phyloP scores from a whole-genome alignment of 2,888 invertebrate species.

The Pyrocoelia pectoralis region DNA sequence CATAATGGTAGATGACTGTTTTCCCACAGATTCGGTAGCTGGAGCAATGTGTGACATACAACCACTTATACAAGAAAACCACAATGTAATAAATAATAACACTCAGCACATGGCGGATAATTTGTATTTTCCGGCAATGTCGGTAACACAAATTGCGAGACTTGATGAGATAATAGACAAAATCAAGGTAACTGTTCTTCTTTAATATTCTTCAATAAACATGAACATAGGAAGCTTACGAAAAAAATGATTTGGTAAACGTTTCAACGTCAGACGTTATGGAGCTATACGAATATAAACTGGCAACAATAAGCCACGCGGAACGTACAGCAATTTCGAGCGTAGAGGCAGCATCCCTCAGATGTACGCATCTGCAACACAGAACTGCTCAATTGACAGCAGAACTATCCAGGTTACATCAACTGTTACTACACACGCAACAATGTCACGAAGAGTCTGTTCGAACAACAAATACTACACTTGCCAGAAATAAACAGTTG shows the following conservation, averaged over 20 bases:
- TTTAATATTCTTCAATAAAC: background rate
- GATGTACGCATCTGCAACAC: slow-evolving; percentile 63
- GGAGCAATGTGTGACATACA: slow-evolving; percentile 48
- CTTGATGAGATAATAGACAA: slow-evolving; percentile 49
- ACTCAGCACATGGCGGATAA: background rate
- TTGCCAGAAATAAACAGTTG: slow-evolving; percentile 22
- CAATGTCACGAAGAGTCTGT: slow-evolving; percentile 61
- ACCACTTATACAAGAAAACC: slow-evolving; percentile 33
- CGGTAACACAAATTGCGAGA: slow-evolving; percentile 51
- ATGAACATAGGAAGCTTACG: slow-evolving; percentile 54
- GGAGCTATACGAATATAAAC: slow-evolving; percentile 76
- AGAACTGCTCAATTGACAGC: slow-evolving; percentile 61
- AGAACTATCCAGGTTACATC: slow-evolving; percentile 61
- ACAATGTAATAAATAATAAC: background rate
- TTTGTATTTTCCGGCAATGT: slow-evolving; percentile 43
- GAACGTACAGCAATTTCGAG: slow-evolving; percentile 62
- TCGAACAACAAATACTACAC: slow-evolving; percentile 33
- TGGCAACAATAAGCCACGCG: slow-evolving; percentile 64
- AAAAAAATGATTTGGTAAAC: slow-evolving; percentile 62
- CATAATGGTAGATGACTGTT: slow-evolving; percentile 49
- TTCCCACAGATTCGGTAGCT: slow-evolving; percentile 47
- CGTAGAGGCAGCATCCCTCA: slow-evolving; percentile 63
- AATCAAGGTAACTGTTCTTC: slow-evolving; percentile 37
- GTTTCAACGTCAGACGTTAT: slow-evolving; percentile 73
- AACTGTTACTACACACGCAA: slow-evolving; percentile 62